Percentiles rank a stretch among this genome's conserved stretches.
phyloP scores from a whole-genome alignment of 2,888 invertebrate genomes.

The Nineta flava region DNA sequence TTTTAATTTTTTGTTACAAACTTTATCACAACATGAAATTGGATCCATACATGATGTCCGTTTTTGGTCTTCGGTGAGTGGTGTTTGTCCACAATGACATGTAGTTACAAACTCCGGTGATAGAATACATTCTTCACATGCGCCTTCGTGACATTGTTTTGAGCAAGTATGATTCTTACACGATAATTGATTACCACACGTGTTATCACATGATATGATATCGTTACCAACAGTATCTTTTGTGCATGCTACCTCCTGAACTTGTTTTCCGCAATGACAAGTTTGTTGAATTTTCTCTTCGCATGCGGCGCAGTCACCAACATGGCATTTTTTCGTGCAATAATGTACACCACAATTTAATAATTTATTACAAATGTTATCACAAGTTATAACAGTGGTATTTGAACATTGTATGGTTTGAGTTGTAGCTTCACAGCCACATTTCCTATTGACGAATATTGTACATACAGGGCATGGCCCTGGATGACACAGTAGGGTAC shows the following conservation, averaged over 20 bases:
- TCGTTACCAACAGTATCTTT: slow-evolving; percentile 29
- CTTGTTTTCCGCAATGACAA: slow-evolving; percentile 57
- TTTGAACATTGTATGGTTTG: slow-evolving; percentile 56
- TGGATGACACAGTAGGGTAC: slow-evolving; percentile 78
- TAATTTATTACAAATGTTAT: slow-evolving; percentile 49
- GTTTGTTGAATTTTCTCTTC: slow-evolving; percentile 46
- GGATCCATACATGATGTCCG: slow-evolving; percentile 63
- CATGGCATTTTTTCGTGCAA: slow-evolving; percentile 63
- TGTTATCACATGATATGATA: slow-evolving; percentile 42
- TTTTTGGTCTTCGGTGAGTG: slow-evolving; percentile 24
- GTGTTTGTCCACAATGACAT: slow-evolving; percentile 64
- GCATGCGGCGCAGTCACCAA: slow-evolving; percentile 61
- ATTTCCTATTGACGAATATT: slow-evolving; percentile 53
- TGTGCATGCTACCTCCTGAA: slow-evolving; percentile 44
- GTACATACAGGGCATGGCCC: slow-evolving; percentile 88
- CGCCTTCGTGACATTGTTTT: slow-evolving; percentile 48
- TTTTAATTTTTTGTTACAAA: slow-evolving; percentile 43
- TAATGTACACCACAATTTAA: slow-evolving; percentile 65
- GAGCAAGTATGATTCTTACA: slow-evolving; percentile 60
- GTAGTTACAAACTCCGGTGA: slow-evolving; percentile 42
- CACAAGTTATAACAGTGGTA: slow-evolving; percentile 56
- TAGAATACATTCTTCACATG: slow-evolving; percentile 46
- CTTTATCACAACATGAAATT: slow-evolving; percentile 62
- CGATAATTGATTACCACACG: slow-evolving; percentile 39
- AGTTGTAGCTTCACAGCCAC: slow-evolving; percentile 63